Conservation (phyloP, 2,797 vertebrate genomes). For the Microchirus variegatus region DNA sequence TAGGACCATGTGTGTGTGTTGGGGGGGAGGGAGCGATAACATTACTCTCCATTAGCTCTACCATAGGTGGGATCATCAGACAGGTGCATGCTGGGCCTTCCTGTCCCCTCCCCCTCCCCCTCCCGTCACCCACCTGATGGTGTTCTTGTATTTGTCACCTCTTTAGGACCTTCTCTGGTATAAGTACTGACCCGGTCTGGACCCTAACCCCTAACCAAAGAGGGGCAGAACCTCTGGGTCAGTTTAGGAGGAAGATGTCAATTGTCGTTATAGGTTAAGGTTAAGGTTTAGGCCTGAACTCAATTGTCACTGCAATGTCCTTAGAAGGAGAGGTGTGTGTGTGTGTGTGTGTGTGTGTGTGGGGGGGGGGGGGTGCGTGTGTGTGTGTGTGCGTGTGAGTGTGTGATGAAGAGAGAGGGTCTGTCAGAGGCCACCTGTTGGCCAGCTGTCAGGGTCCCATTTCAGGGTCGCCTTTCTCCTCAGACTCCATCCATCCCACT, state of each 20-base stretch:
- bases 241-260: too few species aligned
- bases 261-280: too few species aligned
- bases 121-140: conserved; percentile 53
- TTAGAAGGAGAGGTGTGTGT: conserved; percentile 24
- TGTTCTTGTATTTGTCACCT: too few species aligned
- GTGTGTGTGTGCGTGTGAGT: conserved; percentile 41
- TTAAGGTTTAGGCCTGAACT: too few species aligned
- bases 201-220: too few species aligned
- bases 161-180: too few species aligned
- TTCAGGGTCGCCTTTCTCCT: conserved; percentile 77
- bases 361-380: too few species aligned
- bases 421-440: conserved; percentile 83
- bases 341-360: conserved; percentile 47
- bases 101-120: conserved; percentile 6
- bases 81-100: conserved; percentile 64
- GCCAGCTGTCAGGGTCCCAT: conserved; percentile 82
- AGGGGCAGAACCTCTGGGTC: too few species aligned
- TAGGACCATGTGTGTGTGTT: conserved; percentile 43
- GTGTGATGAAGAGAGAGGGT: conserved; percentile 75
- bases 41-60: conserved; percentile 67
- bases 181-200: too few species aligned
- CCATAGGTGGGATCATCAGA: conserved; percentile 60
- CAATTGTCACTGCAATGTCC: too few species aligned
- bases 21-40: conserved; percentile 50
- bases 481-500: conserved; percentile 23